Percentiles rank a stretch among this genome's conserved stretches.
Conservation (phyloP, 2,888 invertebrate genomes). For the Sepioteuthis lessoniana region DNA sequence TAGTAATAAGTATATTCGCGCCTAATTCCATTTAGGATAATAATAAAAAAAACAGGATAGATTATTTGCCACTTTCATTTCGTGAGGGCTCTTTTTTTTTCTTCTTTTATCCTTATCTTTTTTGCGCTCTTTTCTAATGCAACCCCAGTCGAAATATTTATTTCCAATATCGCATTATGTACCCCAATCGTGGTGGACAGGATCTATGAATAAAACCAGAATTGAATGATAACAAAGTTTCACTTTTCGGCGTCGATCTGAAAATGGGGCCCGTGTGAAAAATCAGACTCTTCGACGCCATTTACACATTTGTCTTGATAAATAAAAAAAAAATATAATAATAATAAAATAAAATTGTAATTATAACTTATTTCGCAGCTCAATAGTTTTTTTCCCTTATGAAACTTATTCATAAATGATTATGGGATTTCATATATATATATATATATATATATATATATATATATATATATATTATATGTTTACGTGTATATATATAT, state of each 20-base stretch:
- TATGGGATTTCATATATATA: not conserved
- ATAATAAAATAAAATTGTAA: not conserved
- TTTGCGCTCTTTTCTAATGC: not conserved
- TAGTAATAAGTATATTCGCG: not conserved
- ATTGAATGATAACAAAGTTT: constrained; percentile 23
- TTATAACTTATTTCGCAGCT: not conserved
- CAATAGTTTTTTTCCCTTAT: not conserved
- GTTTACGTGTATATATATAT: no score
- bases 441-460: no score
- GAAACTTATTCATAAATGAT: not conserved
- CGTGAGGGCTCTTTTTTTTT: no score
- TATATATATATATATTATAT: no score
- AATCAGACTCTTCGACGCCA: constrained; percentile 7
- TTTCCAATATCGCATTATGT: not conserved
- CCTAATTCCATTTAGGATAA: not conserved
- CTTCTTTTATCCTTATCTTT: not conserved
- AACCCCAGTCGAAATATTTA: not conserved
- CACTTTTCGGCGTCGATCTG: not conserved
- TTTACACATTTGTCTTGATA: not conserved
- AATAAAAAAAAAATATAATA: not conserved
- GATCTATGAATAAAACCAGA: not conserved
- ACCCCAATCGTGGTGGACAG: not conserved
- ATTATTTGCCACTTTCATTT: not conserved
- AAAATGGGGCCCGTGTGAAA: constrained; percentile 17
- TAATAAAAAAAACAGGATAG: not conserved